Evolutionary conservation across 37 sponge, comb jelly and placozoan genomes (phyloP).

Genomic region (Crambe crambe): DNA sequence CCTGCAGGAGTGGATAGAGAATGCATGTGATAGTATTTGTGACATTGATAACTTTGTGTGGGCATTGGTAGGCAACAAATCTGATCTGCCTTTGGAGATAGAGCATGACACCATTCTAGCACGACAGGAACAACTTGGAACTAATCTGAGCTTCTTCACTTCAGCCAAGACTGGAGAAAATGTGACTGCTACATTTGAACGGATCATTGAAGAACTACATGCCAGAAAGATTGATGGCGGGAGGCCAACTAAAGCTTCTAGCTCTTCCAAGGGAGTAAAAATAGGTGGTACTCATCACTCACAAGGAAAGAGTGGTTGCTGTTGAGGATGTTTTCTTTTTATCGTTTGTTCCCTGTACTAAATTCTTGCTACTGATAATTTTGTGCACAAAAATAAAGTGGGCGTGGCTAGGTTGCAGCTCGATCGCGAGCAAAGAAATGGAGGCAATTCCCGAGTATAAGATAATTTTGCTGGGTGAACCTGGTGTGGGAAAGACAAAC

Average conservation of each 20-base stretch:
- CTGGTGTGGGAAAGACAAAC: conserved; percentile 80
- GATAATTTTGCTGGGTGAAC: conserved; percentile 72
- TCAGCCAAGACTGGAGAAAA: conserved; percentile 83
- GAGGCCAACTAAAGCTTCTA: not conserved
- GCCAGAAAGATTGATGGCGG: not conserved
- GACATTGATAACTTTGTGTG: conserved; percentile 45
- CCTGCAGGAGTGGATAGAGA: conserved; percentile 67
- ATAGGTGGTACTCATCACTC: not conserved
- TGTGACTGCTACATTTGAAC: conserved; percentile 50
- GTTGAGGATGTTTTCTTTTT: not conserved
- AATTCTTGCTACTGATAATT: too few species aligned
- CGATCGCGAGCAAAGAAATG: too few species aligned
- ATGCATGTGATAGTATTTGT: conserved; percentile 8
- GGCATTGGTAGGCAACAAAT: conserved; percentile 72
- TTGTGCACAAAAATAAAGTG: too few species aligned
- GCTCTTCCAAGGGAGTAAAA: not conserved
- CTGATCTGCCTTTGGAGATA: conserved; percentile 55
- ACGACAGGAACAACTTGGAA: conserved; percentile 10
- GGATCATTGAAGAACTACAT: conserved; percentile 31
- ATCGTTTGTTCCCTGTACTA: too few species aligned
- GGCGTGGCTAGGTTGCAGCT: too few species aligned
- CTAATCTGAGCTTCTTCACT: conserved; percentile 35
- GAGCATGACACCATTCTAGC: conserved; percentile 14
- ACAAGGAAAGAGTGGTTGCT: not conserved
- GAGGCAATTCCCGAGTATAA: conserved; percentile 44